Percentiles rank a stretch among this genome's conserved stretches.
Conservation (phyloP, 2,797 vertebrate genomes). For the Sciurus carolinensis region DNA sequence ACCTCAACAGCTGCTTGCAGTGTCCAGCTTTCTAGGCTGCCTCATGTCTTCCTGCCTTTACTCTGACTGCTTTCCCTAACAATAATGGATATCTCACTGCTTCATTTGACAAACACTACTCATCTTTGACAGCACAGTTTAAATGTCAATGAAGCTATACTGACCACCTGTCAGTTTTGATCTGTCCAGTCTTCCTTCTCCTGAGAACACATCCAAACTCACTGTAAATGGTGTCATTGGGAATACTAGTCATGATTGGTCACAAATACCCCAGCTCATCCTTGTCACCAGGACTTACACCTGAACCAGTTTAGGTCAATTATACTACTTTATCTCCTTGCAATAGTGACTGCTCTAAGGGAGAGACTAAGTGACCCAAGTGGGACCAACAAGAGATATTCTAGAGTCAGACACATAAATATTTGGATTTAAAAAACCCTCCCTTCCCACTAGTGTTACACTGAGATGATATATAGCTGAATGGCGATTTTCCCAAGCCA, state of each 20-base stretch:
- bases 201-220: neutral
- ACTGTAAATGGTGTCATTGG: neutral
- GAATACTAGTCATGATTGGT: neutral
- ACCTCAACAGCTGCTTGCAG: neutral
- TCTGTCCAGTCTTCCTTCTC: neutral
- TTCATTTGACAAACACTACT: neutral
- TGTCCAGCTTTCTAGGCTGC: neutral
- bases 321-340: neutral
- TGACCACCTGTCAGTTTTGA: neutral
- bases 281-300: neutral
- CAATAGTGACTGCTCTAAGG: neutral
- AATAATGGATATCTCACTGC: neutral
- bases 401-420: neutral
- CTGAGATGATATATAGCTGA: neutral
- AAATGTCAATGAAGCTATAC: constrained; percentile 32
- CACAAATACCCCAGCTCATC: neutral
- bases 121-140: neutral
- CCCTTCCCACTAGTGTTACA: neutral
- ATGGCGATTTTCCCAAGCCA: neutral
- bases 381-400: neutral
- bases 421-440: neutral
- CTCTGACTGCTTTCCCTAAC: neutral
- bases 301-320: neutral
- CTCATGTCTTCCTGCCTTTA: neutral
- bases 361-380: neutral